Base-by-base conservation (phyloP, 2,888 invertebrate species). In the Gandaritis pyraliata region DNA sequence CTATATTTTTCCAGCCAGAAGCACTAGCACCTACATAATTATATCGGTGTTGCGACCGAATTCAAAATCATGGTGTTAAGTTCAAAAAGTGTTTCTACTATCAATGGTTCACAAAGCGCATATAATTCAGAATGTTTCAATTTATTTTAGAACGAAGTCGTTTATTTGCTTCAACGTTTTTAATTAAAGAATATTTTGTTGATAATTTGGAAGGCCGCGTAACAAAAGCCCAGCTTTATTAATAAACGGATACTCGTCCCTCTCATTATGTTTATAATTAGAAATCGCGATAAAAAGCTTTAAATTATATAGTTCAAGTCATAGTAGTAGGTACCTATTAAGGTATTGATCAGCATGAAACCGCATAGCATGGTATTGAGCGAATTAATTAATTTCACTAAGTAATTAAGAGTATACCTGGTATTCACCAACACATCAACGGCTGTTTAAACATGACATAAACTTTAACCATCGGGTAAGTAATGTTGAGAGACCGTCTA, bases 211-310 rank as follows among this genome's bases (percentile, higher is more conserved):
- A 43, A 16, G 16, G 3, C 10, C 10, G 16, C 43, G 13, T 43
- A 43, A 16, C 43, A 43, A 43, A 43, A 11, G 1, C 16, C 41
- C 15, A 41, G 41, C 43, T 16, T 43, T 16, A 43, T 43, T 43
- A 43, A 43, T 41, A 16, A 7, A 43, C 13, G 43, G 41, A 16
- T 11, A 16, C 43, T 15, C 10, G 16, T 10, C 8, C 10, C 43
- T 43, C 15, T n/a, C 29, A 4, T 46, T 46, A n/a, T 46, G 47
- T 30, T 47, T 30, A 30, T 47, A 47, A 47, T 47, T 47, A 47
- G 47, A 47, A 29, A n/a, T 12, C 13, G 11, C 13, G 30, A 29
- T 47, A 13, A 13, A 29, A 47, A 47, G 8, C 30, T 47, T n/a
- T 30, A 8, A 47, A 47, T 47, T 47, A 10, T 33, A 23, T 23